phyloP scores from a whole-genome alignment of 92 coral and sea anemone genomes.

The Umimayanthus kanabou region DNA sequence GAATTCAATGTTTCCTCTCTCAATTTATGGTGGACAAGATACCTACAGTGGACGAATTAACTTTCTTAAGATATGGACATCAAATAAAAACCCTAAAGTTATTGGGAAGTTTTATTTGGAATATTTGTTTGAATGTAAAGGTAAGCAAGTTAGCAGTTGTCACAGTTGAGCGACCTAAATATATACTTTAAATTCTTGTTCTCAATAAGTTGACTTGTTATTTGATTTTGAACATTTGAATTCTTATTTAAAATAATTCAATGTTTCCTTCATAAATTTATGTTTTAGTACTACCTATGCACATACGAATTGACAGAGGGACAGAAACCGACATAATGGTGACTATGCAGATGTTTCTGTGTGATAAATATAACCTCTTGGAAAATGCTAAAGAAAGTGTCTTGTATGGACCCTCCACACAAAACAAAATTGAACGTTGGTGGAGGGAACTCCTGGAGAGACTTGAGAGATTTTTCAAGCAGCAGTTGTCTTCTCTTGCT shows the following conservation, averaged over 20 bases:
- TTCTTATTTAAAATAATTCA: slow-evolving; percentile 9
- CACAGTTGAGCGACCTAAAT: too few relatives aligned
- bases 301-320: slow-evolving; percentile 42
- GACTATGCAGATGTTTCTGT: slow-evolving; percentile 42
- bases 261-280: neutral
- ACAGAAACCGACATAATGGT: slow-evolving; percentile 47
- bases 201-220: neutral
- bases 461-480: slow-evolving; percentile 46
- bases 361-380: slow-evolving; percentile 6
- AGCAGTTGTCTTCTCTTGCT: slow-evolving; percentile 41
- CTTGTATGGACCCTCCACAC: slow-evolving; percentile 43
- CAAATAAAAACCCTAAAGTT: too few relatives aligned
- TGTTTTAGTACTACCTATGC: slow-evolving; percentile 14
- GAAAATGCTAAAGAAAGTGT: slow-evolving; percentile 41
- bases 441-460: slow-evolving; percentile 48
- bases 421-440: slow-evolving; percentile 50
- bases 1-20: too few relatives aligned
- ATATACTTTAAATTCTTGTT: neutral
- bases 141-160: too few relatives aligned
- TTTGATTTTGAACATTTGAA: slow-evolving; percentile 13
- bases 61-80: too few relatives aligned
- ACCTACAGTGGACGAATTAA: too few relatives aligned
- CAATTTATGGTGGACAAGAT: too few relatives aligned
- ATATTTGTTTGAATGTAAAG: too few relatives aligned
- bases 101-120: too few relatives aligned